Evolutionary conservation across 2,113 vertebrate species (phyloP).

Genomic region (Elgaria multicarinata): DNA sequence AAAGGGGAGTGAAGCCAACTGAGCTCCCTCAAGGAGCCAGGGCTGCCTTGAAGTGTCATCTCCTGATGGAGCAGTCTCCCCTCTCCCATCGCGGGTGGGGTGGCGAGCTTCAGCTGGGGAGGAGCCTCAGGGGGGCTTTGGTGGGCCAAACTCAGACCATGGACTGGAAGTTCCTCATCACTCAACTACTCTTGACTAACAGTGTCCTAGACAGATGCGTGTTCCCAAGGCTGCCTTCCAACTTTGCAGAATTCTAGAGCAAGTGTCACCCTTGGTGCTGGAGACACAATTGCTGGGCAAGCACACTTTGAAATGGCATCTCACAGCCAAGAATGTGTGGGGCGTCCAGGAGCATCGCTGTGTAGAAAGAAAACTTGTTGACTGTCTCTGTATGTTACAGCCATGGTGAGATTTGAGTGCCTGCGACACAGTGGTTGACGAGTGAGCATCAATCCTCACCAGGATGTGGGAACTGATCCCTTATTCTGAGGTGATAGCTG

Average conservation of each 20-base stretch:
- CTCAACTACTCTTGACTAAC: not conserved
- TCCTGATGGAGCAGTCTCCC: not conserved
- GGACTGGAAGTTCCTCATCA: not conserved
- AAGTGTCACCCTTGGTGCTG: not conserved
- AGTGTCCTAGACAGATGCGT: not conserved
- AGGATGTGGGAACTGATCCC: too few relatives aligned
- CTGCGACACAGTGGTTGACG: too few relatives aligned
- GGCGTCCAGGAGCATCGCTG: too few relatives aligned
- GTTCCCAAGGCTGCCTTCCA: not conserved
- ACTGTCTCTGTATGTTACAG: not conserved
- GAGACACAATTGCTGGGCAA: not conserved
- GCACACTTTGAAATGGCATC: not conserved
- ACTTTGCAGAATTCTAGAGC: not conserved
- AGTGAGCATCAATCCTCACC: too few relatives aligned
- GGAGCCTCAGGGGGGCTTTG: too few relatives aligned
- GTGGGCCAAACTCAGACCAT: not conserved
- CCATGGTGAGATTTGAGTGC: not conserved
- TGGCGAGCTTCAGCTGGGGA: not conserved
- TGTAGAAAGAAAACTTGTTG: not conserved
- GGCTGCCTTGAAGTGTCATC: not conserved
- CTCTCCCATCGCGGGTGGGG: not conserved
- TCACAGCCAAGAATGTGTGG: not conserved
- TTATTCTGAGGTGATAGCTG: too few relatives aligned
- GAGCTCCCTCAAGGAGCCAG: not conserved
- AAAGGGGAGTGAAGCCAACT: not conserved